Conservation (phyloP, 2,113 vertebrate genomes). For the Siniperca chuatsi region DNA sequence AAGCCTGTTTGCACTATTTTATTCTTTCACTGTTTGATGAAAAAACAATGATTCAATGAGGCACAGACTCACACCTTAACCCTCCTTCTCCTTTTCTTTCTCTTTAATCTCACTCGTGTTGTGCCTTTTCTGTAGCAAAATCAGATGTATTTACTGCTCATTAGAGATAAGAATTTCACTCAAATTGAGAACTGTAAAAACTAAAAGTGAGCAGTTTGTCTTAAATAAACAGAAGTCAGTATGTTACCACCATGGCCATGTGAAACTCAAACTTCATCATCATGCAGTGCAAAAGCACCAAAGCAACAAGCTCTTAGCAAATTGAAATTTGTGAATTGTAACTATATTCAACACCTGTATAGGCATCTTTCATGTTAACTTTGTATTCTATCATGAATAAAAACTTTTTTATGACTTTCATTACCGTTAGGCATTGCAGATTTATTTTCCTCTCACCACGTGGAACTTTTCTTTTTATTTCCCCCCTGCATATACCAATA, state of each 20-base stretch:
- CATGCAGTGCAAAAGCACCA: background rate
- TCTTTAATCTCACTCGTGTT: background rate
- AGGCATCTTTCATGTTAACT: background rate
- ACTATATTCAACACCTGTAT: background rate
- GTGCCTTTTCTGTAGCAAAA: background rate
- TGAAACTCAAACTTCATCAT: background rate
- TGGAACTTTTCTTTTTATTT: slow-evolving; percentile 10
- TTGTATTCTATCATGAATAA: background rate
- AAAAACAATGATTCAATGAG: background rate
- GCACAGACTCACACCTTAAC: background rate
- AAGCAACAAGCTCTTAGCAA: background rate
- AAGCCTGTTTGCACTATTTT: background rate
- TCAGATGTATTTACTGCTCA: background rate
- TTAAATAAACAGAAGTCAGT: background rate
- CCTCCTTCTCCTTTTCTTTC: background rate
- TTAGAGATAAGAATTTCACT: background rate
- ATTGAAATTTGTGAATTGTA: background rate
- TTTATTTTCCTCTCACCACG: background rate
- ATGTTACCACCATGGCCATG: too few relatives aligned
- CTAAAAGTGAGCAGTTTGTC: background rate
- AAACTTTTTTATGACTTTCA: background rate
- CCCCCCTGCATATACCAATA: background rate
- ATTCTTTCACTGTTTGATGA: background rate
- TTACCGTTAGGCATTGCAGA: background rate
- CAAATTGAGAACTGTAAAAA: background rate